Percentiles rank a stretch among this genome's conserved stretches.
These are phyloP conservation scores for Ricordea florida DNA, from an alignment of 92 coral and sea anemone species.

Conservation along the genomic window DNA sequence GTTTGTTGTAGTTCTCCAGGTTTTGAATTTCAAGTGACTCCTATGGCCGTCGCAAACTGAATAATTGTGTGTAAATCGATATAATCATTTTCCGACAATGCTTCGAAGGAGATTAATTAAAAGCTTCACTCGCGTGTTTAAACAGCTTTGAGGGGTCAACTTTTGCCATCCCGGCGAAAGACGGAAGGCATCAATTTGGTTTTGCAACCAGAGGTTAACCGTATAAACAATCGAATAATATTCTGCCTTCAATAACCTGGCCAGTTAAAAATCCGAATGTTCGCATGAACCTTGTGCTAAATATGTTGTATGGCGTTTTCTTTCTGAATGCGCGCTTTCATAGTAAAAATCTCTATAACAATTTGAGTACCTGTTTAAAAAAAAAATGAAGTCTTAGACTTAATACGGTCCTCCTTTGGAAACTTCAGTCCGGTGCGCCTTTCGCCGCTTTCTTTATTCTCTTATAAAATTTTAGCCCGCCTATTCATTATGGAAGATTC, in stretches of 20 bases:
- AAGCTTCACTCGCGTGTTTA: conserved; percentile 68
- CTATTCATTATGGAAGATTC: too few species aligned
- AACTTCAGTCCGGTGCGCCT: too few species aligned
- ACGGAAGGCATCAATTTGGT: conserved; percentile 10
- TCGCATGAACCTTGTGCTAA: too few species aligned
- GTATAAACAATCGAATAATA: background rate
- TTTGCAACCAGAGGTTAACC: conserved; percentile 34
- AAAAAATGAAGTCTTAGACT: too few species aligned
- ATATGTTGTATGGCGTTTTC: too few species aligned
- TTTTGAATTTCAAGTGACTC: conserved; percentile 51
- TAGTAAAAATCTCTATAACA: too few species aligned
- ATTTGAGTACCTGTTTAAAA: too few species aligned
- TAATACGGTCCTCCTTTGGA: too few species aligned
- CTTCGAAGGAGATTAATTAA: conserved; percentile 73
- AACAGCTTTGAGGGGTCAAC: conserved; percentile 66
- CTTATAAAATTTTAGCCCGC: too few species aligned
- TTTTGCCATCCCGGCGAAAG: conserved; percentile 17
- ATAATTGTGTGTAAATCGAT: conserved; percentile 66
- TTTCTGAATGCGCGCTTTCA: too few species aligned
- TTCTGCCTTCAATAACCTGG: background rate
- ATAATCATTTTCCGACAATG: conserved; percentile 73
- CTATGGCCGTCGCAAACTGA: conserved; percentile 36
- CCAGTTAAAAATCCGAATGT: conserved; percentile 28
- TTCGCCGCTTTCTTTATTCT: too few species aligned
- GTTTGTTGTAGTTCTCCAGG: conserved; percentile 33